Evolutionary conservation across 2,888 invertebrate species (phyloP), one percentile per base, ranked within the genome.

Genomic region (Scelioninae gen. 2): DNA sequence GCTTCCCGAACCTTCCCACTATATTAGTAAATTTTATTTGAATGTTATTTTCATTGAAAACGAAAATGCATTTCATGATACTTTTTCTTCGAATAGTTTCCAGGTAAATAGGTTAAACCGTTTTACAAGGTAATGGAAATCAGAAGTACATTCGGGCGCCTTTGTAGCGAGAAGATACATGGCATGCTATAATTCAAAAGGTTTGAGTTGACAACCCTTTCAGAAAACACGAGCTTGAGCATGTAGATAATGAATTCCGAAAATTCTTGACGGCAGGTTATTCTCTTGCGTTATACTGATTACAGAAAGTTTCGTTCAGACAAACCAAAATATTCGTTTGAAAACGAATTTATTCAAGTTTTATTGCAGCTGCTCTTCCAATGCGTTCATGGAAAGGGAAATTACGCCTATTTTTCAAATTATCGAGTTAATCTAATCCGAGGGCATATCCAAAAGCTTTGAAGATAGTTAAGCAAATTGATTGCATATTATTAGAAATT

Each of bases 171-270:
- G 50, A 58, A 58, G 50, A 64, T 70, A 70, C 50, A 64, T 64
- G 31, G 70, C 48, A 15, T 16, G 63, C 57, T 58, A 64, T 71
- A 58, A 71, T 64, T 71, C 57, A 71, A 64, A 71, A 53, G 50
- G 71, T 60, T 71, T 60, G 71, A 64, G 64, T 71, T 64, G 64
- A 71, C 71, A 64, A 57, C 16, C 39, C 58, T 58, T 64, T 58
- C n/a, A 58, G 58, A 60, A 64, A 71, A 58, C 52, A 64, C 50
- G 58, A 64, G 45, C 57, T 52, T 37, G 31, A 43, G 64, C 19
- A 64, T 58, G 70, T 52, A 11, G 45, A 63, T 57, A 71, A 71
- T 71, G 58, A 64, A 64, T 71, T 71, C 64, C 64, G 64, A 57
- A 64, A 71, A 71, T 71, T 71, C 70, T 50, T 70, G 43, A 41